phyloP scores from a whole-genome alignment of 2,888 invertebrate species.

The Sarcophaga carnaria region DNA sequence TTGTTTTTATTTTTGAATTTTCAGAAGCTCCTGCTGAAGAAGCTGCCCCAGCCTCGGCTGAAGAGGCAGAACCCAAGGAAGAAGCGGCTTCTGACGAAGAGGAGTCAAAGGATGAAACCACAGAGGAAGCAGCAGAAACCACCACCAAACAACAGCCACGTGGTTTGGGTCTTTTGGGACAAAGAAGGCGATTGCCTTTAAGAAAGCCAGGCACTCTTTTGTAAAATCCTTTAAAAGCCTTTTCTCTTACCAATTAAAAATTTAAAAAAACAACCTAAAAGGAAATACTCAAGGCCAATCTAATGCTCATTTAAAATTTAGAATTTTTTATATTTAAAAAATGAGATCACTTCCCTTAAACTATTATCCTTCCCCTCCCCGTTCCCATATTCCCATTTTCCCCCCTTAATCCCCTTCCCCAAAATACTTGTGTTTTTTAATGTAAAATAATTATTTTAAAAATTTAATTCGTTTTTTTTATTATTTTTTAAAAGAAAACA shows the following conservation, averaged over 20 bases:
- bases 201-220: slow-evolving; percentile 84
- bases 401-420: not conserved
- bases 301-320: slow-evolving; percentile 53
- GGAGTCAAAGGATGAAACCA: slow-evolving; percentile 75
- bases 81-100: slow-evolving; percentile 69
- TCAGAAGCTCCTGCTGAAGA: slow-evolving; percentile 71
- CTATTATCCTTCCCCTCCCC: too few species aligned
- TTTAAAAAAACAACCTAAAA: not conserved
- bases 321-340: slow-evolving; percentile 31
- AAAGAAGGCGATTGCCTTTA: slow-evolving; percentile 86
- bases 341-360: not conserved
- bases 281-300: slow-evolving; percentile 50
- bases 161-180: slow-evolving; percentile 87
- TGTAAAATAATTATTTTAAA: slow-evolving; percentile 60
- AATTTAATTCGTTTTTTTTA: slow-evolving; percentile 27
- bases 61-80: slow-evolving; percentile 68
- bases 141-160: slow-evolving; percentile 84
- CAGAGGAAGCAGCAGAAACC: slow-evolving; percentile 83
- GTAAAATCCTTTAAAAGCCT: slow-evolving; percentile 70
- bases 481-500: not conserved
- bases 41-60: slow-evolving; percentile 61
- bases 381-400: not conserved
- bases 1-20: not conserved
- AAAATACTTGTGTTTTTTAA: slow-evolving; percentile 1
- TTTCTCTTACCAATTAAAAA: not conserved